phyloP scores from a whole-genome alignment of 2,797 vertebrate genomes.

The Ctenochaetus hawaiiensis region DNA sequence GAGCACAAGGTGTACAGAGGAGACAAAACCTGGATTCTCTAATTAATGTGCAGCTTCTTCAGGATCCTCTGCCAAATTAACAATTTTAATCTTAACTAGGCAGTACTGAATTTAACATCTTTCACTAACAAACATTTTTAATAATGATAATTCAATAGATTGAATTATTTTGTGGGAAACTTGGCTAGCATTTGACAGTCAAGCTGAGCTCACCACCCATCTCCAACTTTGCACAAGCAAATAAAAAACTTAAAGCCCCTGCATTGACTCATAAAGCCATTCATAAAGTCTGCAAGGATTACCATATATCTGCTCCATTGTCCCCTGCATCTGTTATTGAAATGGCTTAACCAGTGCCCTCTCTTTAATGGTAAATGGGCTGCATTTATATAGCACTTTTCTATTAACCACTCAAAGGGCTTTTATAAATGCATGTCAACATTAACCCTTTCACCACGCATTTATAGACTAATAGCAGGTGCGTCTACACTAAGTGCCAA shows the following conservation, averaged over 20 bases:
- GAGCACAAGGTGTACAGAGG: slow-evolving; percentile 13
- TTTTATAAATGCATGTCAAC: too few relatives aligned
- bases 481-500: too few relatives aligned
- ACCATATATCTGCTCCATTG: background rate
- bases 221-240: background rate
- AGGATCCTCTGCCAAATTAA: slow-evolving; percentile 27
- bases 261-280: too few relatives aligned
- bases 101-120: background rate
- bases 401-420: too few relatives aligned
- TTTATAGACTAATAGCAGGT: too few relatives aligned
- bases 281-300: background rate
- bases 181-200: background rate
- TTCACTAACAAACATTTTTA: slow-evolving; percentile 23
- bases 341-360: background rate
- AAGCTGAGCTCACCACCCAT: background rate
- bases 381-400: too few relatives aligned
- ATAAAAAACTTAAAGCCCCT: background rate
- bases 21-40: slow-evolving; percentile 22
- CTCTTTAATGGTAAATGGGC: too few relatives aligned
- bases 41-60: slow-evolving; percentile 21
- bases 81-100: slow-evolving; percentile 21
- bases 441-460: too few relatives aligned
- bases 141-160: slow-evolving; percentile 17
- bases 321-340: background rate
- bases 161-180: slow-evolving; percentile 3